Conservation (phyloP, 2,888 invertebrate genomes). For the Polydrusus tereticollis region DNA sequence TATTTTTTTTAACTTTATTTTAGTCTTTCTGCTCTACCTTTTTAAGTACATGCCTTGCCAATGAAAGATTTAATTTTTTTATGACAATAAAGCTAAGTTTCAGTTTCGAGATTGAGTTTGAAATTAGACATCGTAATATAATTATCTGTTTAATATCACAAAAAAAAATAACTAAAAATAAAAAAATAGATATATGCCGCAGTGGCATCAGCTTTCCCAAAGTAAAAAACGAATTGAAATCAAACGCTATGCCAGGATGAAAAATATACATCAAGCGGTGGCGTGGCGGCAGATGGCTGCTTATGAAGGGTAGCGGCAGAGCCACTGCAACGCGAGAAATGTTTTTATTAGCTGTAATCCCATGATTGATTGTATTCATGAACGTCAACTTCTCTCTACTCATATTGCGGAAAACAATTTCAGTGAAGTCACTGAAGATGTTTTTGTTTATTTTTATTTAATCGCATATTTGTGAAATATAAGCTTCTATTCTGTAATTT, state of each 20-base stretch:
- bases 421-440: conserved; percentile 3
- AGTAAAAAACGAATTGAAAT: conserved; percentile 56
- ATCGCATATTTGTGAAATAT: too few relatives aligned
- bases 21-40: too few relatives aligned
- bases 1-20: too few relatives aligned
- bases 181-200: conserved; percentile 39
- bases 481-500: too few relatives aligned
- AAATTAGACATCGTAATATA: too few relatives aligned
- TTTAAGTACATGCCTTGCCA: too few relatives aligned
- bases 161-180: conserved; percentile 14
- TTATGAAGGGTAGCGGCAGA: conserved; percentile 63
- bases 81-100: too few relatives aligned
- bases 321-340: conserved; percentile 65
- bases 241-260: conserved; percentile 62
- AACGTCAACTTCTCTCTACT: conserved; percentile 38
- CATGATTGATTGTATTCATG: conserved; percentile 67
- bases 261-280: conserved; percentile 66
- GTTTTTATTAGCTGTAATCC: conserved; percentile 69
- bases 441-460: background rate
- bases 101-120: too few relatives aligned
- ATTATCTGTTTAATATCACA: background rate
- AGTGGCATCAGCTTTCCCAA: conserved; percentile 37
- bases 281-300: conserved; percentile 60
- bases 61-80: too few relatives aligned
- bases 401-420: conserved; percentile 9